These are phyloP conservation scores for Corapipo altera DNA, from an alignment of 2,113 vertebrate genomes.

Conservation along the genomic window DNA sequence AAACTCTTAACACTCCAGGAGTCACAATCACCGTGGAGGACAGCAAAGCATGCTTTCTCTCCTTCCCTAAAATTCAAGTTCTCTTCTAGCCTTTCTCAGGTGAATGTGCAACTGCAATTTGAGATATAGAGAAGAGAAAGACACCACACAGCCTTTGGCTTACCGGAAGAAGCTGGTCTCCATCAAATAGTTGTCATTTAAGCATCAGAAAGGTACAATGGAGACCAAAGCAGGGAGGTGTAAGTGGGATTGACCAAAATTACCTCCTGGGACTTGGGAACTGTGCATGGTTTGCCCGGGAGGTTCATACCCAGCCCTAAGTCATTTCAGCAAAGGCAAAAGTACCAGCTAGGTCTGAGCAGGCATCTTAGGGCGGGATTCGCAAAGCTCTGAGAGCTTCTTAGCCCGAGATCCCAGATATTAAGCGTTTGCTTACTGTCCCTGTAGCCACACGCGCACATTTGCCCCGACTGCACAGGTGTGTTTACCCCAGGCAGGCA, in stretches of 20 bases:
- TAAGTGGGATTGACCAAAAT: not conserved
- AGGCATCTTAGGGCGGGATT: not conserved
- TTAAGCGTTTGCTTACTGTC: not conserved
- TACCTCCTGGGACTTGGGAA: not conserved
- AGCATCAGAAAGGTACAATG: not conserved
- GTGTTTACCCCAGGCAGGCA: not conserved
- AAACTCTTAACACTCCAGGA: not conserved
- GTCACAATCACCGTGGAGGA: not conserved
- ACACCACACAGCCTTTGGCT: not conserved
- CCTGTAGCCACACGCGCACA: not conserved
- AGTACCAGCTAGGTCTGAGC: conserved; percentile 61
- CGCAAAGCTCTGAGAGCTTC: not conserved
- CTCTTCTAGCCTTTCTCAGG: not conserved
- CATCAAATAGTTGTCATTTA: not conserved
- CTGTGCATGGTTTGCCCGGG: not conserved
- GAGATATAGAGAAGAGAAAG: not conserved
- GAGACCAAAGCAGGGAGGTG: not conserved
- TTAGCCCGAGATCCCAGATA: not conserved
- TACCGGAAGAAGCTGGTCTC: not conserved
- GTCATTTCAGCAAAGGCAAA: conserved; percentile 76
- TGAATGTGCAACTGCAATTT: not conserved
- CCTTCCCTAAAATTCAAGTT: not conserved
- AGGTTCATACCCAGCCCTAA: not conserved
- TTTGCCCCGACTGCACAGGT: not conserved
- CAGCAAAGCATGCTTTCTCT: not conserved